Base-by-base conservation (phyloP, 2,113 vertebrate genomes). In the Orycteropus afer region DNA sequence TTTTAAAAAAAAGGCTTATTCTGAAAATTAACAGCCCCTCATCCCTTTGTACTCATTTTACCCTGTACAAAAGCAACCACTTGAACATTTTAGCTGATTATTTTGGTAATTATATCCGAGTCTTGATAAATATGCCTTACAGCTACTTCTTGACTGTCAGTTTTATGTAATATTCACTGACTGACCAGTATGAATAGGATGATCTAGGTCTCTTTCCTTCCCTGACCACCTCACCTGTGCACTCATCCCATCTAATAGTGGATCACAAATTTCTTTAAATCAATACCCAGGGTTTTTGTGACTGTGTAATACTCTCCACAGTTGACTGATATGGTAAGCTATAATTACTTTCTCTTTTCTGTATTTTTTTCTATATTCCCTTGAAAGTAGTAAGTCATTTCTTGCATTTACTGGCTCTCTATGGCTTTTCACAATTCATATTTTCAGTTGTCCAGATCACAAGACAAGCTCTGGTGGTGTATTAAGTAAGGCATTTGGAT, bases 21-120 rank as follows among this genome's bases (percentile, higher is more conserved):
- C 27, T 51, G 23, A 23, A 55, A 61, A 78, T 76, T 2, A 42
- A 9, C 37, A 74, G 7, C 78, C 86, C 29, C 40, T 83, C 32
- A 53, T 69, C 1, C 2, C 7, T 91, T 42, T 67, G 13, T 32
- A 63, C 67, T 22, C 40, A 87, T 71, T 59, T 93, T 12, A 2
- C 4, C 45, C n/a, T 74, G 29, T n/a, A 73, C 29, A 67, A 32
- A 82, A 53, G 45, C 17, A 55, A 37, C 42, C 10, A 78, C 59
- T 91, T 87, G 82, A 37, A 63, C 45, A 23, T 47, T 71, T 61
- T 12, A 71, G 59, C 42, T 63, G 59, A 53, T 47, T 78, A 42
- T 83, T 93, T 91, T 87, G 53, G 25, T 77, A 87, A n/a, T 83
- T 80, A 85, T 10, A 57, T 84, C 55, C 55, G 57, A n/a, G 34